Base-by-base conservation (phyloP, 2,113 vertebrate species). In the Vombatus ursinus region DNA sequence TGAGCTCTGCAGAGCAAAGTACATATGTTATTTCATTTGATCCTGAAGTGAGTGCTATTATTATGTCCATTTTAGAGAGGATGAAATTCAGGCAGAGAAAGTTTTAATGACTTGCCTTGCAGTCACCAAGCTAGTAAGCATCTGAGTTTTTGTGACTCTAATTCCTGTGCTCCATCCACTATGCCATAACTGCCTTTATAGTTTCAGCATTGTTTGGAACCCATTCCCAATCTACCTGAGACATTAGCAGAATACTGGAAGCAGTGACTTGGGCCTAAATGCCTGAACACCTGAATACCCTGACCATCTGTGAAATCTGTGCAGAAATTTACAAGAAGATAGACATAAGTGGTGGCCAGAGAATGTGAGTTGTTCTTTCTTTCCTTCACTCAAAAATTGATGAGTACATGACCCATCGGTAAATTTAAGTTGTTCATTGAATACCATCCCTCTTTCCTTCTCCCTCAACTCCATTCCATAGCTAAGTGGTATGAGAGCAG, bases 401-500 rank as follows among this genome's bases (percentile, higher is more conserved):
- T 23, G 68, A 23, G 37, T 23, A 61, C 57, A 84, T 84, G 8
- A 44, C n/a, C n/a, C 19, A 44, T 84, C 19, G 44, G 37, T 44
- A 37, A 68, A 68, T 68, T 31, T 68, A 68, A 68, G 28, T 68
- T 14, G 8, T 68, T 68, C 57, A 12, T 37, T 68, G 57, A 68
- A 8, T 68, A 8, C 6, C 7, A 84, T 84, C 68, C 23, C 19
- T 84, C n/a, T 44, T 23, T 44, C 16, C 68, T 84, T 44, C 6
- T 90, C 90, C 47, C 54, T 94, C 53, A 37, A 22, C 94, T 95
- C 96, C 54, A 77, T 49, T 28, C 51, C 94, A 48, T 47, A 95
- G 91, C 28, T 54, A 90, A 97, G 47, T 52, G 57, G 0, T 89
- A 19, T 50, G 92, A 26, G 92, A n/a, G 19, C 19, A 92, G 14